Conservation (phyloP, 2,113 vertebrate genomes). For the Meleagris gallopavo region DNA sequence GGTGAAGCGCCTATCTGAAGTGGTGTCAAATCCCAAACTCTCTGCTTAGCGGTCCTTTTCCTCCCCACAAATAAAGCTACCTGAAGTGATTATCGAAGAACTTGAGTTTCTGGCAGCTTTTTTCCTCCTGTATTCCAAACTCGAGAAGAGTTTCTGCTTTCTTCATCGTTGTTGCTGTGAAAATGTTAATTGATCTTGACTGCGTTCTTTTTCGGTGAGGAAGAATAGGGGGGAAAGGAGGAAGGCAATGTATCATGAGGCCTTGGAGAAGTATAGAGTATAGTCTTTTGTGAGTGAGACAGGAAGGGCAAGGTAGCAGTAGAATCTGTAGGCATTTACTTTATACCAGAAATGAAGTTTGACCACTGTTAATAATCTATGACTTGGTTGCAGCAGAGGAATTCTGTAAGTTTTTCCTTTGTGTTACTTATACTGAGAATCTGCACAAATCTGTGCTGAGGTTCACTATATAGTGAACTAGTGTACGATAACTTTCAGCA, state of each 20-base stretch:
- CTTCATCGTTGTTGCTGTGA: neutral
- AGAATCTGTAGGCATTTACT: neutral
- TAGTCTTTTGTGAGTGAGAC: neutral
- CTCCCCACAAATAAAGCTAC: neutral
- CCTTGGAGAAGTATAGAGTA: neutral
- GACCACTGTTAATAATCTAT: neutral
- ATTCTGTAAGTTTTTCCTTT: neutral
- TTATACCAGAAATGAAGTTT: neutral
- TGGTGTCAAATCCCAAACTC: conserved; percentile 71
- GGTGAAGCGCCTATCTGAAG: conserved; percentile 60
- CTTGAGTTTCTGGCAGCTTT: neutral
- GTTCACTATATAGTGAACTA: neutral
- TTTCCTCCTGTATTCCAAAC: neutral
- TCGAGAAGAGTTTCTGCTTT: neutral
- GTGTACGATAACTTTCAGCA: neutral
- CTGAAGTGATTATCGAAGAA: neutral
- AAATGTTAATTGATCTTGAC: neutral
- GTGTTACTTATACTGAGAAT: neutral
- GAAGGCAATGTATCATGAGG: neutral
- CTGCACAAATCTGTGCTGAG: neutral
- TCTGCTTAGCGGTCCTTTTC: conserved; percentile 53
- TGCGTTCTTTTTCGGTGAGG: neutral
- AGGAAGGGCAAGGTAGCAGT: neutral
- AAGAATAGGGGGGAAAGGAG: neutral
- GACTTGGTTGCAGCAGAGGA: neutral